Percentiles rank a stretch among this genome's conserved stretches.
Evolutionary conservation across 1,140 invertebrate genomes (phyloP).

Genomic region (Trypoxylus dichotomus): DNA sequence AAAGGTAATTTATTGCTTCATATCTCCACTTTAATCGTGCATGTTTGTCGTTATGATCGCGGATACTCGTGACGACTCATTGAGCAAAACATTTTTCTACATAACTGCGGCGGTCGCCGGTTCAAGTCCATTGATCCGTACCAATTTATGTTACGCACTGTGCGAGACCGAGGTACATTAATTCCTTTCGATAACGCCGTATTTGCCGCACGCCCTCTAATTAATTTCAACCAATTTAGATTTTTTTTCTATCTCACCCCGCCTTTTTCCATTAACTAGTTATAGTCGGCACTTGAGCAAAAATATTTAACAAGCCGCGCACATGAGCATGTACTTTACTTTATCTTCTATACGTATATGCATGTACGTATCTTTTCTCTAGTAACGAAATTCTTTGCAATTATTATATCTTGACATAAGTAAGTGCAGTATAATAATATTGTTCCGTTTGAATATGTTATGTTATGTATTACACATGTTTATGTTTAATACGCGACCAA

Average conservation of each 20-base stretch:
- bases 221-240: constrained; percentile 10
- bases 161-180: not conserved
- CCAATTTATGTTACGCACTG: constrained; percentile 5
- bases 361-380: too few relatives aligned
- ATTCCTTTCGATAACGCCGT: constrained; percentile 18
- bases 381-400: too few relatives aligned
- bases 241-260: not conserved
- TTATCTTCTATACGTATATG: too few relatives aligned
- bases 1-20: constrained; percentile 3
- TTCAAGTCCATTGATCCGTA: constrained; percentile 9
- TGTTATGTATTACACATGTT: too few relatives aligned
- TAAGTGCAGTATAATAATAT: too few relatives aligned
- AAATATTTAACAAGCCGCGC: too few relatives aligned
- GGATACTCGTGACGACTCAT: constrained; percentile 18
- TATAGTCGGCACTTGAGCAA: too few relatives aligned
- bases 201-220: constrained; percentile 9
- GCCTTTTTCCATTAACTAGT: too few relatives aligned
- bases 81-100: constrained; percentile 23
- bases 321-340: too few relatives aligned
- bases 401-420: too few relatives aligned
- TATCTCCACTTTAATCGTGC: not conserved
- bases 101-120: constrained; percentile 15
- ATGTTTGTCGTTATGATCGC: constrained; percentile 20
- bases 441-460: too few relatives aligned
- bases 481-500: too few relatives aligned